A percentile compares a stretch with the other conserved stretches of the same genome.
Conservation (phyloP, 2,888 invertebrate genomes). For the Steinernema carpocapsae region DNA sequence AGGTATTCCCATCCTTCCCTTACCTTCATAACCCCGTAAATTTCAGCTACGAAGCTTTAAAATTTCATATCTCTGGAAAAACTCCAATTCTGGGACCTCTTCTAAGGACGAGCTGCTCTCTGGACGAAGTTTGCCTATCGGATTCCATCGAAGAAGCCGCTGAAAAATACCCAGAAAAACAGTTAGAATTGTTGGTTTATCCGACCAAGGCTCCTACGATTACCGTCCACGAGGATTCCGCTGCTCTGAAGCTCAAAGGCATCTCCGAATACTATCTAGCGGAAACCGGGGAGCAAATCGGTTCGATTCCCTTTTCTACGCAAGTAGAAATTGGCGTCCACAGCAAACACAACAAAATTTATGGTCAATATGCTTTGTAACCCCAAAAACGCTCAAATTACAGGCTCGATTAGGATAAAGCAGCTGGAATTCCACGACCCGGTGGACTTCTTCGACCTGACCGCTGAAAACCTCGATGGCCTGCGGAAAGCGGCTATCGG, state of each 20-base stretch:
- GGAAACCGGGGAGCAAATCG: slow-evolving; percentile 45
- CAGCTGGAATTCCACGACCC: slow-evolving; percentile 48
- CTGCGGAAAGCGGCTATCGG: slow-evolving; percentile 49
- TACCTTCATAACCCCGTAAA: too few relatives aligned
- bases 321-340: slow-evolving; percentile 40
- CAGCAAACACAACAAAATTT: neutral
- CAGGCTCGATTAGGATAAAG: slow-evolving; percentile 42
- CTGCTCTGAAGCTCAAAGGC: slow-evolving; percentile 41
- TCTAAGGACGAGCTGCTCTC: slow-evolving; percentile 46
- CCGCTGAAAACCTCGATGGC: slow-evolving; percentile 40
- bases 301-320: slow-evolving; percentile 48
- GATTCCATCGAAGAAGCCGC: slow-evolving; percentile 53
- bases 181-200: slow-evolving; percentile 48
- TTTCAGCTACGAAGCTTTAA: slow-evolving; percentile 46
- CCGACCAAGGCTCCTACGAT: slow-evolving; percentile 28
- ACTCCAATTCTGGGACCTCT: slow-evolving; percentile 53
- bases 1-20: slow-evolving; percentile 37
- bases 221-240: slow-evolving; percentile 37
- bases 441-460: slow-evolving; percentile 50
- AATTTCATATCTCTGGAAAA: slow-evolving; percentile 41
- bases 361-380: slow-evolving; percentile 40
- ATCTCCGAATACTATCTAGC: slow-evolving; percentile 50
- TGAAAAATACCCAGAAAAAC: slow-evolving; percentile 50
- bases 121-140: slow-evolving; percentile 51
- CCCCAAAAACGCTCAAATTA: slow-evolving; percentile 49